These are phyloP conservation scores for Zoanthus solanderi DNA, from an alignment of 92 coral and sea anemone genomes.

Conservation along the genomic window DNA sequence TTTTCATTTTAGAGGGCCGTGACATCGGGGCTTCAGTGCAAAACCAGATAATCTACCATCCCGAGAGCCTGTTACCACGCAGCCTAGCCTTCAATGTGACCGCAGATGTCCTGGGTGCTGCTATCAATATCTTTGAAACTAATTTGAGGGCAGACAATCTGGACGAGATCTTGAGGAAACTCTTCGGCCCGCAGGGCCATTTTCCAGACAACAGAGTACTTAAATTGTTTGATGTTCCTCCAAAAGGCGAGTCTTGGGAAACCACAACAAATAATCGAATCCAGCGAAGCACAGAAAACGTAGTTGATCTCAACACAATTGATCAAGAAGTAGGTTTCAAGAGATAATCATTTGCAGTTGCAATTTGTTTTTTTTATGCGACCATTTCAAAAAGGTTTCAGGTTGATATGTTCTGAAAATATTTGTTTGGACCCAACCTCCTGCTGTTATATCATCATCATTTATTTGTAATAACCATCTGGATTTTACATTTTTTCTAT, in stretches of 20 bases:
- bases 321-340: slow-evolving; percentile 49
- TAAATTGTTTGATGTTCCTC: slow-evolving; percentile 34
- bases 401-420: no score
- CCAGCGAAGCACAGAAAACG: slow-evolving; percentile 45
- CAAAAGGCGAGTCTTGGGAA: slow-evolving; percentile 1
- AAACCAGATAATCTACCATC: slow-evolving; percentile 63
- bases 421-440: no score
- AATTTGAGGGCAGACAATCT: slow-evolving; percentile 69
- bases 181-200: slow-evolving; percentile 69
- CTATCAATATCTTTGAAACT: slow-evolving; percentile 70
- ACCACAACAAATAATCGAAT: not conserved
- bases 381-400: not conserved
- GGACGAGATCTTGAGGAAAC: slow-evolving; percentile 67
- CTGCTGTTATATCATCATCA: no score
- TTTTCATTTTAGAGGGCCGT: slow-evolving; percentile 49
- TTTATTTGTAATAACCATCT: no score
- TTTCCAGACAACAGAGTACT: slow-evolving; percentile 62
- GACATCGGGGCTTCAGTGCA: slow-evolving; percentile 71
- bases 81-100: slow-evolving; percentile 68
- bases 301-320: slow-evolving; percentile 50
- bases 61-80: slow-evolving; percentile 76
- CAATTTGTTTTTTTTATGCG: not conserved
- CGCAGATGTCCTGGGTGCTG: slow-evolving; percentile 72
- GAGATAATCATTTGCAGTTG: not conserved
- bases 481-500: no score